A percentile compares a stretch with the other conserved stretches of the same genome.
Evolutionary conservation across 2,888 invertebrate genomes (phyloP).

Genomic region (Pimpla rufipes): DNA sequence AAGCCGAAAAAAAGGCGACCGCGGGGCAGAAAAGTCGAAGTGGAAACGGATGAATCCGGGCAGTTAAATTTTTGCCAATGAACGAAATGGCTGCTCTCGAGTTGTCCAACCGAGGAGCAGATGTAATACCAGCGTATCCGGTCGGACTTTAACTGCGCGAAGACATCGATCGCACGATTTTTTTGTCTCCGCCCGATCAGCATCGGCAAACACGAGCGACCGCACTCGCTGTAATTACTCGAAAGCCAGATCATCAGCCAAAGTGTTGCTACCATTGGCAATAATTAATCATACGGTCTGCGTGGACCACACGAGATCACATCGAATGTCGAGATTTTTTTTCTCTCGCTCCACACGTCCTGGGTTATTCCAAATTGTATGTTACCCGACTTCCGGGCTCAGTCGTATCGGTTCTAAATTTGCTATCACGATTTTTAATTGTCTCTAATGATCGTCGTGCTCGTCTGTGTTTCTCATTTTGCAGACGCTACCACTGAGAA

Average conservation of each 20-base stretch:
- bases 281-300: slow-evolving; percentile 36
- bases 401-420: not conserved
- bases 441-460: not conserved
- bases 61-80: slow-evolving; percentile 36
- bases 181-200: slow-evolving; percentile 13
- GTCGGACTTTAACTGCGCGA: slow-evolving; percentile 28
- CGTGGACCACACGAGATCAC: slow-evolving; percentile 4
- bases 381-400: not conserved
- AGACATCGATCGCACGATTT: slow-evolving; percentile 43
- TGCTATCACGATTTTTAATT: not conserved
- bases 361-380: not conserved
- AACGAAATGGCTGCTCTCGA: slow-evolving; percentile 8
- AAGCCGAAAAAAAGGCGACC: not conserved
- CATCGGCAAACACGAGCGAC: slow-evolving; percentile 4
- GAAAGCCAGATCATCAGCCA: slow-evolving; percentile 25
- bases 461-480: no score
- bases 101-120: slow-evolving; percentile 30
- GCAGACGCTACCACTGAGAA: no score
- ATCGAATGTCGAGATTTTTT: slow-evolving; percentile 14
- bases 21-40: slow-evolving; percentile 13
- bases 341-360: not conserved
- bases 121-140: slow-evolving; percentile 49
- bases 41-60: slow-evolving; percentile 28
- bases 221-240: slow-evolving; percentile 40
- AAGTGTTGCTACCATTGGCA: slow-evolving; percentile 41